Conservation (phyloP, 2,797 vertebrate species). For the Sebastiscus tertius region DNA sequence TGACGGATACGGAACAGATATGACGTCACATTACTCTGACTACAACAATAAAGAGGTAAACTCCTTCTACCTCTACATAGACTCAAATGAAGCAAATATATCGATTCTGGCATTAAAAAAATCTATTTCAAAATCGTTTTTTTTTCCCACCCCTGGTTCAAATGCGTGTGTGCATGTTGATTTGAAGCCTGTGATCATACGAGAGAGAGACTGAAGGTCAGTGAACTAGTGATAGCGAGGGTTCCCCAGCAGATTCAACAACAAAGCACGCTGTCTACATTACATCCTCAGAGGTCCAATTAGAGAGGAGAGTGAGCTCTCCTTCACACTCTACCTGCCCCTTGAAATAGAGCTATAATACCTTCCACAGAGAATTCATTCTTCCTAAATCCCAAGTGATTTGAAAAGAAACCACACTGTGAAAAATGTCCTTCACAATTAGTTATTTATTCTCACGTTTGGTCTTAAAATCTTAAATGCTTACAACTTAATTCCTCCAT, state of each 20-base stretch:
- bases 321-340: conserved; percentile 9
- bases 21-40: no score
- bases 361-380: conserved; percentile 7
- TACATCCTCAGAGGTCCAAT: conserved; percentile 59
- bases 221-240: neutral
- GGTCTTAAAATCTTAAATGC: neutral
- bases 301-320: conserved; percentile 37
- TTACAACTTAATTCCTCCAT: neutral
- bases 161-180: neutral
- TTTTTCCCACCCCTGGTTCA: neutral
- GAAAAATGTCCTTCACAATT: neutral
- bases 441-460: neutral
- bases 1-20: no score
- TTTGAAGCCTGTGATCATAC: neutral
- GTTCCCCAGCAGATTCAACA: conserved; percentile 13
- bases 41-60: no score
- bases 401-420: neutral
- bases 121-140: no score
- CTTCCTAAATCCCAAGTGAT: neutral
- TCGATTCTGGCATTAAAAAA: no score
- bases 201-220: neutral
- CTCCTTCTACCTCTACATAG: no score
- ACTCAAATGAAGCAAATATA: no score
- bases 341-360: conserved; percentile 9
- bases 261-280: conserved; percentile 16